Percentiles rank a stretch among this genome's conserved stretches.
phyloP scores from a whole-genome alignment of 2,888 invertebrate genomes.

The Drosophila crucigera region DNA sequence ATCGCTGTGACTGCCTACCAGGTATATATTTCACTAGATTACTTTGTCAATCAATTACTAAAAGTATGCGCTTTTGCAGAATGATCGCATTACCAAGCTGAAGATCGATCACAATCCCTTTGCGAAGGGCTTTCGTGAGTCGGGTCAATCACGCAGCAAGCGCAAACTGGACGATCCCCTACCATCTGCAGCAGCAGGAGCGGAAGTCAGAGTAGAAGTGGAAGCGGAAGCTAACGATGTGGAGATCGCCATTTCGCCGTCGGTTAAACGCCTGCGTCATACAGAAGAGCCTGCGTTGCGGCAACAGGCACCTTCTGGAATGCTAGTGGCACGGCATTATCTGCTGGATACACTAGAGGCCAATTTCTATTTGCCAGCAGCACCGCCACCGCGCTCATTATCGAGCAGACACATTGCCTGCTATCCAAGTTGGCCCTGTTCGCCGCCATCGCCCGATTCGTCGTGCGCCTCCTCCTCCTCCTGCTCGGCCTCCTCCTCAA shows the following conservation, averaged over 20 bases:
- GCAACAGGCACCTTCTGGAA: conserved; percentile 20
- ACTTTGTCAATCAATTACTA: conserved; percentile 30
- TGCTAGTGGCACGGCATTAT: conserved; percentile 60
- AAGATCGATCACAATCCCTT: conserved; percentile 97
- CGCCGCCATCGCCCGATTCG: conserved; percentile 72
- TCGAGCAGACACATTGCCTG: conserved; percentile 66
- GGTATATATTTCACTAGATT: conserved; percentile 85
- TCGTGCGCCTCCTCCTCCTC: conserved; percentile 48
- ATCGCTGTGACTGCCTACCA: conserved; percentile 99
- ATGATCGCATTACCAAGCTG: conserved; percentile 93
- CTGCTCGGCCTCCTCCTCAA: conserved; percentile 26
- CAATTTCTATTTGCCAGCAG: conserved; percentile 72
- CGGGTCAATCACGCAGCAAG: conserved; percentile 91
- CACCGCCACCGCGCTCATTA: conserved; percentile 58
- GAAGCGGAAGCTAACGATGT: conserved; percentile 47
- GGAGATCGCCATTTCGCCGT: conserved; percentile 49
- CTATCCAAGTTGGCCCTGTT: conserved; percentile 73
- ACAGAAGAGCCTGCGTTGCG: conserved; percentile 43
- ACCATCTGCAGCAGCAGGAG: conserved; percentile 46
- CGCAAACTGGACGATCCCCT: conserved; percentile 86
- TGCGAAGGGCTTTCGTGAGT: conserved; percentile 95
- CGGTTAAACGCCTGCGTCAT: conserved; percentile 76
- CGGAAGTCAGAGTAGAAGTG: conserved; percentile 13
- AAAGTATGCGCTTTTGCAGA: conserved; percentile 86
- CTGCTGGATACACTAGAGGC: conserved; percentile 67